Percentiles rank a stretch among this genome's conserved stretches.
Evolutionary conservation across 2,888 invertebrate genomes (phyloP).

Genomic region (Andricus curvator): DNA sequence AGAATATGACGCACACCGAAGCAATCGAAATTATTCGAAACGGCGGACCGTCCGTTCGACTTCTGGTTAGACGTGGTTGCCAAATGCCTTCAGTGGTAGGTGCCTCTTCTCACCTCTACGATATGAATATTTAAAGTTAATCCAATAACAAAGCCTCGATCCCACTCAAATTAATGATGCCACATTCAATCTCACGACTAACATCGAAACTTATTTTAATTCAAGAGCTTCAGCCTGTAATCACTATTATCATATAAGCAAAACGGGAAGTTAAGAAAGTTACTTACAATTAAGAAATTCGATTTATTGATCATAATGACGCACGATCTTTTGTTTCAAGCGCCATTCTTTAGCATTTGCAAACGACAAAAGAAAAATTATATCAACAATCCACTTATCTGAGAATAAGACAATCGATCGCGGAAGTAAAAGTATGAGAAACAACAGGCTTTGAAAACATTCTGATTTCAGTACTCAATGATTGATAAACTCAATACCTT

Average conservation of each 20-base stretch:
- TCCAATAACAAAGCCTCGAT: constrained; percentile 59
- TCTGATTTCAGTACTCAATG: background rate
- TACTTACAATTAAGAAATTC: background rate
- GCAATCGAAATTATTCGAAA: constrained; percentile 86
- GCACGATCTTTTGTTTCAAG: background rate
- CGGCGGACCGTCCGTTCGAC: constrained; percentile 82
- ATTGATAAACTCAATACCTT: background rate
- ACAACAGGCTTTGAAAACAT: background rate
- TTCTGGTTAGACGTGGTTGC: constrained; percentile 79
- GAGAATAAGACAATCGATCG: constrained; percentile 1
- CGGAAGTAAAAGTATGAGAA: constrained; percentile 6
- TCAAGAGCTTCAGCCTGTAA: constrained; percentile 58
- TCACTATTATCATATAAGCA: constrained; percentile 35
- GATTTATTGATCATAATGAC: background rate
- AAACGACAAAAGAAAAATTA: background rate
- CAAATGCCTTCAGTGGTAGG: constrained; percentile 79
- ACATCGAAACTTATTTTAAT: constrained; percentile 62
- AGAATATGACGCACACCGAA: constrained; percentile 87
- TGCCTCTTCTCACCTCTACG: constrained; percentile 77
- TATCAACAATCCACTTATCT: background rate
- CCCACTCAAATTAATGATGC: constrained; percentile 60
- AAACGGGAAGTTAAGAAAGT: constrained; percentile 8
- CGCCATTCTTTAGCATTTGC: background rate
- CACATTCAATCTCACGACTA: constrained; percentile 62
- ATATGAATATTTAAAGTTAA: constrained; percentile 76